Evolutionary conservation across 2,797 vertebrate species (phyloP).

Genomic region (Gymnothorax reevesii): DNA sequence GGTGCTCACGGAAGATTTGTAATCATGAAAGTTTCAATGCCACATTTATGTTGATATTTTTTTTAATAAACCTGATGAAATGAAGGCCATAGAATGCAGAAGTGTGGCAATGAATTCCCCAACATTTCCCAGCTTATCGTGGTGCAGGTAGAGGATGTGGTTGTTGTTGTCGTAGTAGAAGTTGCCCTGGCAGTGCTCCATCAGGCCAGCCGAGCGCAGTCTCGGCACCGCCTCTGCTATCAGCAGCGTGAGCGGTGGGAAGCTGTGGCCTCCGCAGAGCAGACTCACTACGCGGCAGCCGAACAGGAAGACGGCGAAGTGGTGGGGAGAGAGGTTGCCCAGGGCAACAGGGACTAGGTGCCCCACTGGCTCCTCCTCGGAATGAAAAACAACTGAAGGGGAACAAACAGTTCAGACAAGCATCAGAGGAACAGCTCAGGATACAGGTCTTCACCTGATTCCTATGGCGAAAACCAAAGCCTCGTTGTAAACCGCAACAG

Average conservation of each 20-base stretch:
- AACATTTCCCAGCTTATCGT: slow-evolving; percentile 70
- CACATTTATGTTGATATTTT: background rate
- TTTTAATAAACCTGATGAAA: slow-evolving; percentile 70
- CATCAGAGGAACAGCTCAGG: background rate
- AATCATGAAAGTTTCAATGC: background rate
- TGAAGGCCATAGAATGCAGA: slow-evolving; percentile 75
- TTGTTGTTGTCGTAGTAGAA: slow-evolving; percentile 77
- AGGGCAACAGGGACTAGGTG: slow-evolving; percentile 69
- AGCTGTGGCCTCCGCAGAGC: slow-evolving; percentile 60
- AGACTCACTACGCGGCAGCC: slow-evolving; percentile 74
- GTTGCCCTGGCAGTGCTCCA: slow-evolving; percentile 64
- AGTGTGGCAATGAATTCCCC: slow-evolving; percentile 74
- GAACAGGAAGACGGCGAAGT: slow-evolving; percentile 76
- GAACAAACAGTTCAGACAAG: background rate
- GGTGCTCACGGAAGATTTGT: background rate
- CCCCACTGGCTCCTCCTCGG: slow-evolving; percentile 34
- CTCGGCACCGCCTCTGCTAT: slow-evolving; percentile 71
- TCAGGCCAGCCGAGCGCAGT: slow-evolving; percentile 45
- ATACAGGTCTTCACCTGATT: background rate
- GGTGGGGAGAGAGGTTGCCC: slow-evolving; percentile 73
- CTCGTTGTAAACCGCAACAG: background rate
- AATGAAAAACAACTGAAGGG: slow-evolving; percentile 49
- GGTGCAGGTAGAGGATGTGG: slow-evolving; percentile 77
- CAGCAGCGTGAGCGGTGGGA: slow-evolving; percentile 71
- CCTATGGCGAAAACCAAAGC: background rate